Conservation (phyloP, 2,888 invertebrate species). For the Drosophila affinis region DNA sequence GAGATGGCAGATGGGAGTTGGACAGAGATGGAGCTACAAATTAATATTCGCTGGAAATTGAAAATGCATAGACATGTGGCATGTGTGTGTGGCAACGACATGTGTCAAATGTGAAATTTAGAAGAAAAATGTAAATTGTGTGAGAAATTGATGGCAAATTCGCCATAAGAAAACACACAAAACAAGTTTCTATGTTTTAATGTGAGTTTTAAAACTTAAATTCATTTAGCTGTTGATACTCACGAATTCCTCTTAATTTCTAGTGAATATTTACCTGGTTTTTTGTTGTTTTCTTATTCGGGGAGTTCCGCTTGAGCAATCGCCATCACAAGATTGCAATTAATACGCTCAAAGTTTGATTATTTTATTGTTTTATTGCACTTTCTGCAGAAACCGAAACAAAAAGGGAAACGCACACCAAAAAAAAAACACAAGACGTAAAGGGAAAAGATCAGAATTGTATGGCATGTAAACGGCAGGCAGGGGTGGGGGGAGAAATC, state of each 20-base stretch:
- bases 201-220: too few relatives aligned
- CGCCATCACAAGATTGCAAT: constrained; percentile 39
- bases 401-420: background rate
- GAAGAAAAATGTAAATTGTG: background rate
- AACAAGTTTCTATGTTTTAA: too few relatives aligned
- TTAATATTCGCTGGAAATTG: constrained; percentile 14
- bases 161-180: background rate
- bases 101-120: constrained; percentile 19
- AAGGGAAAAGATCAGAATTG: constrained; percentile 5
- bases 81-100: background rate
- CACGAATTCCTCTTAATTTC: background rate
- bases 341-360: constrained; percentile 28
- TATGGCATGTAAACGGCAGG: constrained; percentile 17
- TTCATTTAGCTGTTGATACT: background rate
- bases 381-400: constrained; percentile 9
- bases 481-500: background rate
- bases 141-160: background rate
- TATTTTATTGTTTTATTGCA: constrained; percentile 35
- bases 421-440: background rate
- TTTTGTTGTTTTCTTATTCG: background rate
- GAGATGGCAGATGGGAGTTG: background rate
- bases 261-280: background rate
- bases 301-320: constrained; percentile 6
- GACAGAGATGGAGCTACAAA: background rate
- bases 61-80: constrained; percentile 1